A percentile compares a stretch with the other conserved stretches of the same genome.
phyloP scores from a whole-genome alignment of 2,113 vertebrate genomes.

The Neoarius graeffei region DNA sequence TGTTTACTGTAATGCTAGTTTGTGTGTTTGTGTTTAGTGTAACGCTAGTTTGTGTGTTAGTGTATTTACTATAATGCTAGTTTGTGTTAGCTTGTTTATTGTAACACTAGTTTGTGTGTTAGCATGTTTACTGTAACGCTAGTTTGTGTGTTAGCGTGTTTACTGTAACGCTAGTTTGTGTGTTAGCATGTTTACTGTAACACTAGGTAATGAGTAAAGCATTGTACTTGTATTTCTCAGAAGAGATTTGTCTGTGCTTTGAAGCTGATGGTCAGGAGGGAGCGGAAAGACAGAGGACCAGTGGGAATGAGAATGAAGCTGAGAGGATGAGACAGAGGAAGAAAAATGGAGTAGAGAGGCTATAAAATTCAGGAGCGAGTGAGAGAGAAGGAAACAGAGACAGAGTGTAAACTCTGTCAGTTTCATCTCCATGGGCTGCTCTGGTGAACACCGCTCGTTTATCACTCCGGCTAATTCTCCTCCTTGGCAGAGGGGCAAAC shows the following conservation, averaged over 20 bases:
- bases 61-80: background rate
- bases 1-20: background rate
- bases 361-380: background rate
- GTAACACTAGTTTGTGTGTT: background rate
- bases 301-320: background rate
- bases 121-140: background rate
- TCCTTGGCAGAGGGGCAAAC: slow-evolving; percentile 51
- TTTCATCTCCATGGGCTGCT: slow-evolving; percentile 33
- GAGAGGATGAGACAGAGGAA: background rate
- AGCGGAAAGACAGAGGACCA: background rate
- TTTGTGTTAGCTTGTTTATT: no score
- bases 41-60: background rate
- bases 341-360: background rate
- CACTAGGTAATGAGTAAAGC: background rate
- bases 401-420: slow-evolving; percentile 38
- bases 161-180: no score
- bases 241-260: background rate
- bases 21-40: background rate
- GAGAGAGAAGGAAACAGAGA: slow-evolving; percentile 1
- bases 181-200: no score
- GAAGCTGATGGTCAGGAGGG: background rate
- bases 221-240: background rate
- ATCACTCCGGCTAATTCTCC: slow-evolving; percentile 49
- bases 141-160: background rate
- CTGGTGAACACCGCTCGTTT: slow-evolving; percentile 23